phyloP scores from a whole-genome alignment of 2,888 invertebrate species.

The Melanchra persicariae region DNA sequence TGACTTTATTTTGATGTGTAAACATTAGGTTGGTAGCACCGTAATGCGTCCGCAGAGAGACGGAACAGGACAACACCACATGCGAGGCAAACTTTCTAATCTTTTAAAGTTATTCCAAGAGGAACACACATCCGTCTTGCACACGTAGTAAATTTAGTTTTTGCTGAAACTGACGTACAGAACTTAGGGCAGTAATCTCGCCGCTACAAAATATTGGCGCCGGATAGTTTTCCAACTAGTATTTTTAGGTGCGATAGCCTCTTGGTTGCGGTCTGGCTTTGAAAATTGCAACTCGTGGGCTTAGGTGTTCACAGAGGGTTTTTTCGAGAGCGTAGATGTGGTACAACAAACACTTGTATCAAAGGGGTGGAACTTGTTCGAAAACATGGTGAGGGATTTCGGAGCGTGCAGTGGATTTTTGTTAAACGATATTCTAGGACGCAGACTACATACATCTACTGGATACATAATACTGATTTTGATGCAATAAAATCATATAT shows the following conservation, averaged over 20 bases:
- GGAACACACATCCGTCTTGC: constrained; percentile 72
- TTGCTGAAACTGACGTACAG: constrained; percentile 51
- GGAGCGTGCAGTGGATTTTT: neutral
- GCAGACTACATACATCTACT: neutral
- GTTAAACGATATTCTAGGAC: neutral
- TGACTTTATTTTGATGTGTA: constrained; percentile 71
- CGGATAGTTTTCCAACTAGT: constrained; percentile 13
- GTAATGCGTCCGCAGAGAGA: constrained; percentile 76
- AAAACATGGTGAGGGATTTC: constrained; percentile 15
- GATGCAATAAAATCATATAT: too few species aligned
- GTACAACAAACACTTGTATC: constrained; percentile 14
- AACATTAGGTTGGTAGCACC: constrained; percentile 63
- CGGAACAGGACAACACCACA: constrained; percentile 65
- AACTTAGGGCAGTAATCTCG: constrained; percentile 30
- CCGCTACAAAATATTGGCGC: constrained; percentile 30
- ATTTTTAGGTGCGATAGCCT: constrained; percentile 7
- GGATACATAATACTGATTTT: too few species aligned
- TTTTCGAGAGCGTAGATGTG: constrained; percentile 13
- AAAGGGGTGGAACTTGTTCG: constrained; percentile 28
- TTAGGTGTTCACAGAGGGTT: constrained; percentile 18
- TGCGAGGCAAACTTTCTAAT: constrained; percentile 80
- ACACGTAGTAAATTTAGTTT: constrained; percentile 68
- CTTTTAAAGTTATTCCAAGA: constrained; percentile 80
- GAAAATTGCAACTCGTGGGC: constrained; percentile 21
- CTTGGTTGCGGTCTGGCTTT: constrained; percentile 16